phyloP scores from a whole-genome alignment of 2,888 invertebrate species.

The Choreutis nemorana region DNA sequence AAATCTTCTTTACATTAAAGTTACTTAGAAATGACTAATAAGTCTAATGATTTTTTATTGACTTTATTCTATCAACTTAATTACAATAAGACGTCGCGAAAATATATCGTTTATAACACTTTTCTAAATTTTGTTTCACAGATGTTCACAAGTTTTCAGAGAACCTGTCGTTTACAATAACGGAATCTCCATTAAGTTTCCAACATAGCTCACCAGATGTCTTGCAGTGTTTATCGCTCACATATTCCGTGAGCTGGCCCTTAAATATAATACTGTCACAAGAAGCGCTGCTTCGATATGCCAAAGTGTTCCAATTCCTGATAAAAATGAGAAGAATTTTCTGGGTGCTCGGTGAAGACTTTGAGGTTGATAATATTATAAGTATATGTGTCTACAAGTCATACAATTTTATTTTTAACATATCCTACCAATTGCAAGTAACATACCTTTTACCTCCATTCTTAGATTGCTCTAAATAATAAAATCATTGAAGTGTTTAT shows the following conservation, averaged over 20 bases:
- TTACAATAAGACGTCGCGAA: not conserved
- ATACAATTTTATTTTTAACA: too few species aligned
- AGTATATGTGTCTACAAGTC: not conserved
- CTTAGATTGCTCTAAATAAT: too few species aligned
- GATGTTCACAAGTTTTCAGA: constrained; percentile 68
- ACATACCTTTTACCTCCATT: too few species aligned
- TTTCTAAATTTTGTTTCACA: constrained; percentile 18
- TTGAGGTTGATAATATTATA: constrained; percentile 48
- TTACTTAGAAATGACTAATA: not conserved
- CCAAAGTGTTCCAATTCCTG: constrained; percentile 78
- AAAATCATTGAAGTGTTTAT: too few species aligned
- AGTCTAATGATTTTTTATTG: too few species aligned
- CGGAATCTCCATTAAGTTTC: constrained; percentile 68
- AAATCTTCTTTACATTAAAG: not conserved
- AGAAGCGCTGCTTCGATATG: constrained; percentile 74
- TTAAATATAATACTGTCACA: constrained; percentile 78
- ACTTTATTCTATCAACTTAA: not conserved
- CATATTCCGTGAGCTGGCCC: constrained; percentile 79
- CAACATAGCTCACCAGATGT: constrained; percentile 73
- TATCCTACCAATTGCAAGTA: too few species aligned
- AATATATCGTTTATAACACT: not conserved
- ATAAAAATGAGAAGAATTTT: constrained; percentile 79
- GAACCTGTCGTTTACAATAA: constrained; percentile 70
- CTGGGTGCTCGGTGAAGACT: constrained; percentile 77
- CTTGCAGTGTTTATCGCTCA: constrained; percentile 72